Evolutionary conservation across 2,888 invertebrate genomes (phyloP).

Genomic region (Spodoptera picta): DNA sequence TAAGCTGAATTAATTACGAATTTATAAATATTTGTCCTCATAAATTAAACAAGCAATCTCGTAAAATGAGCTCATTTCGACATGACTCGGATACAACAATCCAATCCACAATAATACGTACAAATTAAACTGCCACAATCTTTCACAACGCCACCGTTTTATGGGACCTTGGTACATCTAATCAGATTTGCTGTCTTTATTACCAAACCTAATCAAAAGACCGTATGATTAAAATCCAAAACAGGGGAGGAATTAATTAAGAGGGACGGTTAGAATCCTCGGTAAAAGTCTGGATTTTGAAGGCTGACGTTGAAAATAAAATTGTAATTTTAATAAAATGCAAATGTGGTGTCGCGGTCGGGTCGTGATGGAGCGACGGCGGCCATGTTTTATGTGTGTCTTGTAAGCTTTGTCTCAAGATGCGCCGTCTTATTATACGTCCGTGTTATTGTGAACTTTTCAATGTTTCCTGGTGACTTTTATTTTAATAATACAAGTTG

Average conservation of each 20-base stretch:
- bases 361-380: slow-evolving; percentile 63
- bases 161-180: slow-evolving; percentile 50
- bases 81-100: slow-evolving; percentile 17
- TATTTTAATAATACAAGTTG: neutral
- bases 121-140: slow-evolving; percentile 47
- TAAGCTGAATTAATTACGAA: no score
- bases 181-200: slow-evolving; percentile 54
- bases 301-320: slow-evolving; percentile 74
- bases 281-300: slow-evolving; percentile 56
- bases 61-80: slow-evolving; percentile 11
- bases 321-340: slow-evolving; percentile 87
- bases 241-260: slow-evolving; percentile 65
- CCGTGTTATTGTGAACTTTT: slow-evolving; percentile 17
- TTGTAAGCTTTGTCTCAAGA: slow-evolving; percentile 41
- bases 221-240: slow-evolving; percentile 66
- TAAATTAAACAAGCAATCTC: slow-evolving; percentile 2
- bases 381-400: slow-evolving; percentile 48
- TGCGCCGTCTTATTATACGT: slow-evolving; percentile 30
- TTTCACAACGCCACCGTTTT: slow-evolving; percentile 47
- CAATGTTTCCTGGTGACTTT: slow-evolving; percentile 6
- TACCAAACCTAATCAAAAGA: slow-evolving; percentile 55
- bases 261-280: slow-evolving; percentile 58
- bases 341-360: slow-evolving; percentile 76
- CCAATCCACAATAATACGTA: slow-evolving; percentile 27
- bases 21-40: no score